phyloP scores from a whole-genome alignment of 2,888 invertebrate genomes.

The Hydropsyche betteni region DNA sequence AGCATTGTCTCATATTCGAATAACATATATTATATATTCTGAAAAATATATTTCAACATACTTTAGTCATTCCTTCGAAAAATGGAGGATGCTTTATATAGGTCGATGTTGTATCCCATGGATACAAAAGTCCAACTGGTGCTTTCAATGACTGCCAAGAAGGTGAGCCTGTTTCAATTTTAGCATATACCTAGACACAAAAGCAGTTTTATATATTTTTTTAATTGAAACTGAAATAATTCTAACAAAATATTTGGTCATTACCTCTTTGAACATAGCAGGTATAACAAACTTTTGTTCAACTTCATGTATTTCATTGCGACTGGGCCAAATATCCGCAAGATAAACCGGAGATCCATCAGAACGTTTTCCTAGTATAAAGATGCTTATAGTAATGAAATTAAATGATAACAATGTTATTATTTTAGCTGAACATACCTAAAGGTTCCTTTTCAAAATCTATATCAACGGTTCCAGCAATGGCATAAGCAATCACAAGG shows the following conservation, averaged over 20 bases:
- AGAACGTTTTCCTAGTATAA: constrained; percentile 64
- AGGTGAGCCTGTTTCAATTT: constrained; percentile 84
- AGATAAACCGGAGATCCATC: constrained; percentile 85
- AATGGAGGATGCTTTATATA: constrained; percentile 98
- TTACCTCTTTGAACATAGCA: constrained; percentile 94
- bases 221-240: neutral
- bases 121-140: constrained; percentile 84
- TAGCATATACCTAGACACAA: constrained; percentile 70
- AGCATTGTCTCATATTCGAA: neutral
- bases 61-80: constrained; percentile 84
- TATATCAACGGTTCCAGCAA: constrained; percentile 94
- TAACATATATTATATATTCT: constrained; percentile 16
- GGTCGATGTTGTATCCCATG: constrained; percentile 90
- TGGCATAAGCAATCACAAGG: constrained; percentile 95
- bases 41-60: constrained; percentile 54
- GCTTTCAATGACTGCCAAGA: constrained; percentile 87
- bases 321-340: constrained; percentile 94
- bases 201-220: constrained; percentile 3
- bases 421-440: constrained; percentile 65
- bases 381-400: constrained; percentile 13
- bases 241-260: no score
- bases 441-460: constrained; percentile 92
- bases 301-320: constrained; percentile 87
- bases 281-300: constrained; percentile 92
- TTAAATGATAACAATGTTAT: neutral